Evolutionary conservation across 2,888 invertebrate species (phyloP), one percentile per base, ranked within the genome.

Genomic region (Cordilura impudica): DNA sequence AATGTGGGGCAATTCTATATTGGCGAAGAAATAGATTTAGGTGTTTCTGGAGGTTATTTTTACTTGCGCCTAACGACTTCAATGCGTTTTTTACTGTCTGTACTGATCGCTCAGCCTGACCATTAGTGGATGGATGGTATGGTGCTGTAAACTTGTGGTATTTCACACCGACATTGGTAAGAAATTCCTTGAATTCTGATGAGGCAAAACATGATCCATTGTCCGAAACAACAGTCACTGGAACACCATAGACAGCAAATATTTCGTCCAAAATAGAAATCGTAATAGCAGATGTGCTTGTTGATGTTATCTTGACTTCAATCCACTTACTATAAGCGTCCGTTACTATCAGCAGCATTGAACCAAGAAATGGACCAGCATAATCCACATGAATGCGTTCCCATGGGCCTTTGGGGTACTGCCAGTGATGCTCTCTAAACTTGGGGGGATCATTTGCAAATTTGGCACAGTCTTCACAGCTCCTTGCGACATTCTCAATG

Each of bases 321-420:
- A 65, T 23, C 31, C 65, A 65, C 19, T 51, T 65, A 6, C 49
- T 49, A 19, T n/a, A 65, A 0, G 65, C 49, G 19, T 65, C 65
- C 2, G 39, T 43, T 4, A 65, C 18, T 7, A 65, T 19, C 5
- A 65, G n/a, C 6, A 65, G 16, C 49, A 49, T 49, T 10, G 26
- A 18, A 2, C 49, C 65, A 12, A 18, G 16, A 49, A 51, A 18
- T n/a, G 49, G 65, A 4, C 65, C 65, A 6, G 65, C 49, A 31
- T 49, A 65, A 14, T 60, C 60, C 3, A 66, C 18, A 51, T 73
- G 58, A 26, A 43, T 53, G 14, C 65, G 58, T n/a, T 65, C 49
- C 66, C 61, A 71, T n/a, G 73, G 66, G 1, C 66, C 45, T 51
- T 66, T 73, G 3, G 60, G 56, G 16, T 58, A 73, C 26, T 66